Base-by-base conservation (phyloP, 1,140 invertebrate genomes). In the Lepidurus couesii region DNA sequence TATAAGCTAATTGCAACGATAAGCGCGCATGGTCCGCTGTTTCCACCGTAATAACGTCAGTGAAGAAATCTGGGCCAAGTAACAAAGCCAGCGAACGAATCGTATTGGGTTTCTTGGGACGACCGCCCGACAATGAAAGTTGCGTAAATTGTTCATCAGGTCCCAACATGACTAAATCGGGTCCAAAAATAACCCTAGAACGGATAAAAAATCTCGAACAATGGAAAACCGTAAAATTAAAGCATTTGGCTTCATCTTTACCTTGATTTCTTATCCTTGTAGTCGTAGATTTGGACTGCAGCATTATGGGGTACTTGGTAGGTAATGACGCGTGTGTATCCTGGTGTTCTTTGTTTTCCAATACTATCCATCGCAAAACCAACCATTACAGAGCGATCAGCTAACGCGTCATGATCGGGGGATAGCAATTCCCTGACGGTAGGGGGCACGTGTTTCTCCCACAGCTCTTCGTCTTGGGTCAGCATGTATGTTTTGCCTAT, bases 91-190 rank as follows among this genome's bases (percentile, higher is more conserved):
- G 81, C 44, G 85, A 83, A 79, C 86, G 85, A 80, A 88, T 88
- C 44, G 83, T 76, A 81, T 87, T 88, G 2, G 86, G 86, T 80
- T 86, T 85, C 83, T 88, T 88, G 26, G 87, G 87, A 80, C 87
- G 87, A 13, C 86, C 87, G 74, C 87, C 87, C 43, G 86, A 87
- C 24, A 88, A 78, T 80, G 84, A 84, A 1, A 88, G 83, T 80
- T 86, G 86, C 42, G 87, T 88, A 81, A 88, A 88, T 80, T 88
- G 86, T 81, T 88, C 87, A 81, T 88, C 86, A n/a, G 87, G 87
- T n/a, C 84, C 84, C 21, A 88, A 81, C 87, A 88, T 88, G 4
- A 88, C 87, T 78, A 88, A 82, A 78, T 88, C 87, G n/a, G 87
- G 87, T 26, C 87, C 87, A 84, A 87, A 88, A 9, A 87, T 81